Percentiles rank a stretch among this genome's conserved stretches.
These are phyloP conservation scores for Bombus haemorrhoidalis DNA, from an alignment of 1,140 invertebrate species.

Conservation along the genomic window DNA sequence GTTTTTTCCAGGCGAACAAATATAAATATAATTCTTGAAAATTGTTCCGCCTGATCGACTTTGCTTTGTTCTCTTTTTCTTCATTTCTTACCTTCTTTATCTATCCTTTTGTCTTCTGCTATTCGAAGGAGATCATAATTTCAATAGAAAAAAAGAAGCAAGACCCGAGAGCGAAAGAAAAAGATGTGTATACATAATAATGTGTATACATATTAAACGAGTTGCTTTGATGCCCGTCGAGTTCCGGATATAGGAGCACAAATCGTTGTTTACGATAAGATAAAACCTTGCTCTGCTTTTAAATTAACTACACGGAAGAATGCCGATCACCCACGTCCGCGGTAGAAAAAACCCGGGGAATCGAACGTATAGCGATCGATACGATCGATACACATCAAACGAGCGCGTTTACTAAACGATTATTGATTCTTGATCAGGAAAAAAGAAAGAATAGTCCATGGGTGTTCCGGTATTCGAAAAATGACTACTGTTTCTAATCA, in stretches of 20 bases:
- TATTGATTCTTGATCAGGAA: neutral
- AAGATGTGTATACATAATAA: neutral
- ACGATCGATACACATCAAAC: constrained; percentile 28
- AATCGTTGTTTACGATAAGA: constrained; percentile 41
- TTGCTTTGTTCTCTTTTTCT: neutral
- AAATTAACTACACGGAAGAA: constrained; percentile 47
- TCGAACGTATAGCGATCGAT: constrained; percentile 34
- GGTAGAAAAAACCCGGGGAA: constrained; percentile 3
- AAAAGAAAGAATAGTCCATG: constrained; percentile 14
- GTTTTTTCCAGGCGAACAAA: constrained; percentile 26
- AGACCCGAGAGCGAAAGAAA: neutral
- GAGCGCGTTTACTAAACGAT: constrained; percentile 5
- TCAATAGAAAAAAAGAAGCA: neutral
- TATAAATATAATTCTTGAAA: constrained; percentile 18
- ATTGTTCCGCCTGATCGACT: neutral
- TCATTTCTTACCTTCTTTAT: too few relatives aligned
- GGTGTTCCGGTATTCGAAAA: constrained; percentile 18
- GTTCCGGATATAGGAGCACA: constrained; percentile 40
- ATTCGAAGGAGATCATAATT: too few relatives aligned
- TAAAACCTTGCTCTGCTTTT: constrained; percentile 43
- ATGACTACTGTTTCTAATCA: neutral
- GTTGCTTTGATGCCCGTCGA: too few relatives aligned
- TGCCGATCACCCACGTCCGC: constrained; percentile 34
- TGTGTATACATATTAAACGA: neutral
- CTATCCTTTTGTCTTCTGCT: neutral